Percentiles rank a stretch among this genome's conserved stretches.
Conservation (phyloP, 2,113 vertebrate species). For the Trachemys scripta region DNA sequence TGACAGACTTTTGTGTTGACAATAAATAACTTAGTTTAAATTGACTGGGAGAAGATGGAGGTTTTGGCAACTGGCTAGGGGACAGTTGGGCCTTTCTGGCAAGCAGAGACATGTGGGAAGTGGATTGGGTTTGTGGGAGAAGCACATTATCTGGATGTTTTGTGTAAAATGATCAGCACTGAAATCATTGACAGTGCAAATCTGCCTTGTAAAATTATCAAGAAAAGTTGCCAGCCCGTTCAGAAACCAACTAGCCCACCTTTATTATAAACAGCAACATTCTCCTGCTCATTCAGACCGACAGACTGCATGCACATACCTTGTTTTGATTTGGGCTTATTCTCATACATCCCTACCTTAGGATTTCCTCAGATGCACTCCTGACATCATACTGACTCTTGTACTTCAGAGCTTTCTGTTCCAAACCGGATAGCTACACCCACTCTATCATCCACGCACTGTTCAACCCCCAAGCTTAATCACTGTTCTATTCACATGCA, state of each 20-base stretch:
- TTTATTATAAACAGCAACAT: accelerated
- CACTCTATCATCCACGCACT: accelerated
- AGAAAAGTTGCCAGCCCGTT: slow-evolving; percentile 2
- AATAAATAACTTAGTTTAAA: accelerated
- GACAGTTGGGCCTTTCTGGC: not conserved
- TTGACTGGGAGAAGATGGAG: accelerated
- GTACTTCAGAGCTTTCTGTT: not conserved
- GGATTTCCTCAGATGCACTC: not conserved
- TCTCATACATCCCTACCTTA: not conserved
- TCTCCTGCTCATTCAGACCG: accelerated
- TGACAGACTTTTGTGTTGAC: not conserved
- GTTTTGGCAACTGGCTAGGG: not conserved
- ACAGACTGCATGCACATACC: accelerated
- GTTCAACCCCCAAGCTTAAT: accelerated
- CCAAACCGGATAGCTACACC: not conserved
- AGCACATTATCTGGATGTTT: not conserved
- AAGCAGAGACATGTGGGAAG: accelerated
- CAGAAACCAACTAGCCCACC: accelerated
- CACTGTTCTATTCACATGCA: not conserved
- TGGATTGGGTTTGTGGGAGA: accelerated
- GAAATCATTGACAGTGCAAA: not conserved
- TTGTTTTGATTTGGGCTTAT: accelerated
- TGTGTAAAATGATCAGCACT: accelerated
- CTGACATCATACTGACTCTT: not conserved
- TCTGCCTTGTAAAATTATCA: not conserved